Base-by-base conservation (phyloP, 2,888 invertebrate genomes). In the Chesias legatella region DNA sequence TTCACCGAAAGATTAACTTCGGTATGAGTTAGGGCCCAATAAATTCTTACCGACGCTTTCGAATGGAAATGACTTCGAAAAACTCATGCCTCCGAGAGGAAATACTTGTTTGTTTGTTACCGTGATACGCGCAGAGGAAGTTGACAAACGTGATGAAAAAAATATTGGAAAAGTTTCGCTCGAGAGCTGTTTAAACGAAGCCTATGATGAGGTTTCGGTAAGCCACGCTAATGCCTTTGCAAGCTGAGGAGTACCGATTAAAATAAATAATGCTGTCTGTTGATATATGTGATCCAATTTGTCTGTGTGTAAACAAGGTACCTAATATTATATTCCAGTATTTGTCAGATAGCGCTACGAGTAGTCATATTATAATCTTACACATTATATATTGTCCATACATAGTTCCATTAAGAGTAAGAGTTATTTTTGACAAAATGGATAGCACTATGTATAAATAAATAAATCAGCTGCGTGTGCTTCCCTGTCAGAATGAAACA, bases 131-230 rank as follows among this genome's bases (percentile, higher is more conserved):
- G 56, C 58, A 53, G 63, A 51, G 58, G 51, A 72, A 75, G 69
- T 76, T 80, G 73, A 79, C 74, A 74, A 73, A 75, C 70, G 65
- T 73, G 73, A 81, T 79, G 75, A 75, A 77, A 80, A 81, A 79
- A 80, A 82, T 83, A 84, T 83, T 81, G 77, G 75, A 71, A 79
- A 84, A 84, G 73, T 82, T 84, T 67, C 33, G 42, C 47, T 48
- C 51, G 48, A 50, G 56, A 66, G 56, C 63, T 72, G 60, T 64
- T 69, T 64, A 72, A 74, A 63, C 51, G 60, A 59, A 62, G 58
- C 56, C 58, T 48, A 45, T 51, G 57, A 58, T 56, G 38, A 58
- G 58, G 57, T 61, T 63, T 66, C 33, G 33, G 47, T 40, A 41
- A 51, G 48, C 41, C 38, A 28, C 35, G 39, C 53, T 58, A 57